phyloP scores from a whole-genome alignment of 2,888 invertebrate species.

The Watsonalla cultraria region DNA sequence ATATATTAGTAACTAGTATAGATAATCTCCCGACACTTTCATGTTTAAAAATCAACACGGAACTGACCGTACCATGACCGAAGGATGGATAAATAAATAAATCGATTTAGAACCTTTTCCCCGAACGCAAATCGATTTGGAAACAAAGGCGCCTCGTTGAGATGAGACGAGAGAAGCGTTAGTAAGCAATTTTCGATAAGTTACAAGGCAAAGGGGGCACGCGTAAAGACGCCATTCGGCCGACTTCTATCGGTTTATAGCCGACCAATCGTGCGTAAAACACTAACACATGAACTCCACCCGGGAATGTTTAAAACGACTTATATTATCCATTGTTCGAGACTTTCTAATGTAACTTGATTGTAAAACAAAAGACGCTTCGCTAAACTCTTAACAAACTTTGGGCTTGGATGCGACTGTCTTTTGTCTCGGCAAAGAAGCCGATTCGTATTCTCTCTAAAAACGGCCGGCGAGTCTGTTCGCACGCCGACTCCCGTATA shows the following conservation, averaged over 20 bases:
- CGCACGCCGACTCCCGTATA: neutral
- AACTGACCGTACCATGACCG: slow-evolving; percentile 3
- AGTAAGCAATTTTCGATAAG: slow-evolving; percentile 37
- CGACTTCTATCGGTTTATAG: slow-evolving; percentile 41
- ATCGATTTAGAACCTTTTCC: neutral
- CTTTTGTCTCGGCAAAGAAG: slow-evolving; percentile 59
- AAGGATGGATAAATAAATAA: neutral
- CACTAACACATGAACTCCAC: slow-evolving; percentile 42
- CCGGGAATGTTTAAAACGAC: slow-evolving; percentile 54
- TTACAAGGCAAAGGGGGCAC: slow-evolving; percentile 26
- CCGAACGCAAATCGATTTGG: slow-evolving; percentile 14
- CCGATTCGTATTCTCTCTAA: slow-evolving; percentile 37
- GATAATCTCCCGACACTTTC: neutral
- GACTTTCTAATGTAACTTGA: slow-evolving; percentile 55
- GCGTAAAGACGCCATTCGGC: slow-evolving; percentile 16
- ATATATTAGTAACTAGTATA: no score
- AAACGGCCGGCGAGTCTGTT: slow-evolving; percentile 5
- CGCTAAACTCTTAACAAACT: slow-evolving; percentile 45
- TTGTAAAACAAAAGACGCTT: slow-evolving; percentile 57
- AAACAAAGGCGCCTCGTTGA: slow-evolving; percentile 32
- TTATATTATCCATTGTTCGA: slow-evolving; percentile 48
- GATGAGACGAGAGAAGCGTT: slow-evolving; percentile 23
- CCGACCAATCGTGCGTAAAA: slow-evolving; percentile 58
- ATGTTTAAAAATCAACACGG: slow-evolving; percentile 10
- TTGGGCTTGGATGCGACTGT: slow-evolving; percentile 46